These are phyloP conservation scores for Metacarcinus magister DNA, from an alignment of 2,888 invertebrate species.

Conservation along the genomic window DNA sequence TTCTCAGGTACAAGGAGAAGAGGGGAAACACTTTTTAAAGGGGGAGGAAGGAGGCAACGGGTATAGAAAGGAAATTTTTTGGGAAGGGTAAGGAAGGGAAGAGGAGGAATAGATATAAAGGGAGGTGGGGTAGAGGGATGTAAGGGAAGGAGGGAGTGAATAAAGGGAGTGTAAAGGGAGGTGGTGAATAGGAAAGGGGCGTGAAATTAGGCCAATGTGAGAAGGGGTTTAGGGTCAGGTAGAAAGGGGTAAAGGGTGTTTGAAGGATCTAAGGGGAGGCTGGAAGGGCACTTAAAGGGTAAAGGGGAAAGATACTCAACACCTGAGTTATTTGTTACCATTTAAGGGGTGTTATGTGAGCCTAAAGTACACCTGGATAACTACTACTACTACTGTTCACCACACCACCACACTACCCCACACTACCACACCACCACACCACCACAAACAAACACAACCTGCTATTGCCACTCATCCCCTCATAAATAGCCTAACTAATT, in stretches of 20 bases:
- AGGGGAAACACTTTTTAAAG: not conserved
- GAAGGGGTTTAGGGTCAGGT: not conserved
- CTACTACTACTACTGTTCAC: not conserved
- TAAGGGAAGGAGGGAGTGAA: not conserved
- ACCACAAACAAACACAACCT: not conserved
- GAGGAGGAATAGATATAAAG: not conserved
- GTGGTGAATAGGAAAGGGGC: not conserved
- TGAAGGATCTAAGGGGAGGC: not conserved
- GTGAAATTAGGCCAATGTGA: not conserved
- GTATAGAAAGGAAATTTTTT: not conserved
- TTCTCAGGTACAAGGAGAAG: not conserved
- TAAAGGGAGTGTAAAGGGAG: not conserved
- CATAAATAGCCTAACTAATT: constrained; percentile 19
- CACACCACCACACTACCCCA: not conserved
- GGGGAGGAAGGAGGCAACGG: not conserved
- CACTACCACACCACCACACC: not conserved
- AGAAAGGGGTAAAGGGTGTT: not conserved
- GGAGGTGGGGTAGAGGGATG: not conserved
- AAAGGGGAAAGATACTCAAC: not conserved
- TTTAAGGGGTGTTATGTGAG: not conserved
- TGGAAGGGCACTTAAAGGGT: not conserved
- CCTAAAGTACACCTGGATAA: not conserved
- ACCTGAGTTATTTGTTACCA: not conserved
- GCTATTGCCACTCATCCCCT: not conserved
- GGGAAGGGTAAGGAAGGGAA: not conserved